Conservation (phyloP, 2,797 vertebrate genomes). For the Sebastes vulpes region DNA sequence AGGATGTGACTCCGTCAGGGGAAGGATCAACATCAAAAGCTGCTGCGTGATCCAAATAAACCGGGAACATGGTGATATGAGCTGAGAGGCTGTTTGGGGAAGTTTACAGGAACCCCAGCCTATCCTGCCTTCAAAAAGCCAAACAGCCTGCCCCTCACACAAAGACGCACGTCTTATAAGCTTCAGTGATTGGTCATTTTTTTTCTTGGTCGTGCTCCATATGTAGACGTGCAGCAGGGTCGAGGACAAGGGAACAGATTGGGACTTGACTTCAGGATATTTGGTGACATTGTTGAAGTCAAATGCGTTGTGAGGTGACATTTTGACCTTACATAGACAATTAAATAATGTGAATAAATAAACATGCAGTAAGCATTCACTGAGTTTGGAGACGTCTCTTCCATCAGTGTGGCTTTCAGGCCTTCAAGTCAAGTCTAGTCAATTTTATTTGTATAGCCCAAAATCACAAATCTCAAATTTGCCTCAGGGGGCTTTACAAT, state of each 20-base stretch:
- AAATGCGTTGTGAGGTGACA: not conserved
- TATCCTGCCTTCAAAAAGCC: slow-evolving; percentile 61
- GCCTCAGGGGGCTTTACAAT: no score
- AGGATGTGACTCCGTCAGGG: slow-evolving; percentile 57
- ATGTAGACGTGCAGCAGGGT: not conserved
- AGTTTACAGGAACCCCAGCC: slow-evolving; percentile 64
- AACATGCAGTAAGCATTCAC: not conserved
- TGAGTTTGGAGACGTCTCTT: not conserved
- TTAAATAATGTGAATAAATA: not conserved
- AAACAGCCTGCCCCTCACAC: not conserved
- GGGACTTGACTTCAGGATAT: not conserved
- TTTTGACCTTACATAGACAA: not conserved
- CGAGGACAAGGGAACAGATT: not conserved
- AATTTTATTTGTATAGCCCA: no score
- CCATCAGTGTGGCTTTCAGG: not conserved
- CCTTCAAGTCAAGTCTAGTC: no score
- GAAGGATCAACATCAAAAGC: slow-evolving; percentile 63
- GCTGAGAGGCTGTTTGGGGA: slow-evolving; percentile 40
- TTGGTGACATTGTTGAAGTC: not conserved
- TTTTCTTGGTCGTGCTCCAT: not conserved
- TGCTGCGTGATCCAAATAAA: slow-evolving; percentile 42
- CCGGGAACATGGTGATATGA: slow-evolving; percentile 21
- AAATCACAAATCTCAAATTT: no score
- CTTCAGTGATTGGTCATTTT: slow-evolving; percentile 23
- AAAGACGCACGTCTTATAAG: slow-evolving; percentile 25